A percentile compares a stretch with the other conserved stretches of the same genome.
Evolutionary conservation across 1,140 invertebrate species (phyloP).

Genomic region (Papilio polytes): DNA sequence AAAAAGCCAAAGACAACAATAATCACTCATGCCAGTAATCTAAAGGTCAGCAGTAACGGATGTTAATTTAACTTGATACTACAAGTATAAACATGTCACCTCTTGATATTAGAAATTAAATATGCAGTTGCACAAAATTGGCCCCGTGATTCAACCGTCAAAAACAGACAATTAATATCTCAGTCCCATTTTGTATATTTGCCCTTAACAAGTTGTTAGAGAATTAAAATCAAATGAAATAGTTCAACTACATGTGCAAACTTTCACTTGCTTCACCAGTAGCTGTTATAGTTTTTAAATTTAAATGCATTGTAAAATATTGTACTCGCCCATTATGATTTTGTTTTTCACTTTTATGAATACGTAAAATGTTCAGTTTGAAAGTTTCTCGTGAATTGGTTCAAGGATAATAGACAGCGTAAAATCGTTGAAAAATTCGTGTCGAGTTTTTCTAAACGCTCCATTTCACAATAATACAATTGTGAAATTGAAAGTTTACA

Average conservation of each 20-base stretch:
- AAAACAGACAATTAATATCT: too few relatives aligned
- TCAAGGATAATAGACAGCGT: slow-evolving; percentile 63
- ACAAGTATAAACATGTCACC: too few relatives aligned
- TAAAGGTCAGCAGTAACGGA: neutral
- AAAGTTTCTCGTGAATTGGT: slow-evolving; percentile 65
- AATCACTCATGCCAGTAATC: neutral
- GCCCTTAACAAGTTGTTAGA: too few relatives aligned
- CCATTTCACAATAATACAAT: slow-evolving; percentile 57
- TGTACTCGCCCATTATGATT: neutral
- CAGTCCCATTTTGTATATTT: too few relatives aligned
- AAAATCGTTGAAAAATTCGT: slow-evolving; percentile 58
- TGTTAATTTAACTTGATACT: neutral
- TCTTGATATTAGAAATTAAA: too few relatives aligned
- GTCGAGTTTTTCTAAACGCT: slow-evolving; percentile 57
- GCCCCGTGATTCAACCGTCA: too few relatives aligned
- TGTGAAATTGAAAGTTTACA: slow-evolving; percentile 12
- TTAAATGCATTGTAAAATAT: too few relatives aligned
- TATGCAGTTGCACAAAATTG: too few relatives aligned
- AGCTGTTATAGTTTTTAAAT: neutral
- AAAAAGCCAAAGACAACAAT: neutral
- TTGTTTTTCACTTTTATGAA: neutral
- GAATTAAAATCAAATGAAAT: too few relatives aligned
- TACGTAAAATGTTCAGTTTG: slow-evolving; percentile 42
- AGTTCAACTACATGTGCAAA: neutral
- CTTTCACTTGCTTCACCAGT: neutral